phyloP scores from a whole-genome alignment of 2,113 vertebrate species.

The Malurus cyaneus region DNA sequence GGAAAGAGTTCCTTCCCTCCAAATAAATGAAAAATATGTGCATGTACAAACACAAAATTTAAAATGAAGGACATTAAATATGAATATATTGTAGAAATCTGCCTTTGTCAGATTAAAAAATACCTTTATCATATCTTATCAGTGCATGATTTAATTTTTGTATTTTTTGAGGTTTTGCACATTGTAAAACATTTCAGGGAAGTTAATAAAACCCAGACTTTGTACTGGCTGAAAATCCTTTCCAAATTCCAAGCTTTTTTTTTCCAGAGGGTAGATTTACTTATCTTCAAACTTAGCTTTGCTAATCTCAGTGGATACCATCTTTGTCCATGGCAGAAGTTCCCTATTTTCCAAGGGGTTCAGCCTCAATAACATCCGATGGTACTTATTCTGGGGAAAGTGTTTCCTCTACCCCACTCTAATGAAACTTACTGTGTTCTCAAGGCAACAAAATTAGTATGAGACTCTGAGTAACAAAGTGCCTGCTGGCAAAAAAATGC shows the following conservation, averaged over 20 bases:
- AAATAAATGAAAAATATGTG: background rate
- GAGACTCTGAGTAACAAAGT: background rate
- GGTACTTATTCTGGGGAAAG: background rate
- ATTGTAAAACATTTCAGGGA: background rate
- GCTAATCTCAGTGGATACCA: background rate
- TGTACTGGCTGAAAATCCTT: background rate
- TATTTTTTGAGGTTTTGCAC: background rate
- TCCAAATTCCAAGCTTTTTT: background rate
- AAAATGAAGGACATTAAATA: background rate
- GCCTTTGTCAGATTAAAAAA: background rate
- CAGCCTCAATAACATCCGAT: background rate
- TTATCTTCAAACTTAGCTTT: slow-evolving; percentile 35
- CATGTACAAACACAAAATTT: background rate
- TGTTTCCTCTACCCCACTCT: background rate
- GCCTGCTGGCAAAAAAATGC: background rate
- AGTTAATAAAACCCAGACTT: background rate
- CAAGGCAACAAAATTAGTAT: background rate
- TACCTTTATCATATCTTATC: background rate
- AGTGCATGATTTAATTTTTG: background rate
- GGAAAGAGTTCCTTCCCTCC: background rate
- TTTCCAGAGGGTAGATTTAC: background rate
- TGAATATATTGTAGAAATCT: background rate
- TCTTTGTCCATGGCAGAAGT: background rate
- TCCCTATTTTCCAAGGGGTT: background rate
- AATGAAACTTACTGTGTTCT: background rate